Percentiles rank a stretch among this genome's conserved stretches.
These are phyloP conservation scores for Archegozetes longisetosus DNA, from an alignment of 1,140 invertebrate species.

Conservation along the genomic window DNA sequence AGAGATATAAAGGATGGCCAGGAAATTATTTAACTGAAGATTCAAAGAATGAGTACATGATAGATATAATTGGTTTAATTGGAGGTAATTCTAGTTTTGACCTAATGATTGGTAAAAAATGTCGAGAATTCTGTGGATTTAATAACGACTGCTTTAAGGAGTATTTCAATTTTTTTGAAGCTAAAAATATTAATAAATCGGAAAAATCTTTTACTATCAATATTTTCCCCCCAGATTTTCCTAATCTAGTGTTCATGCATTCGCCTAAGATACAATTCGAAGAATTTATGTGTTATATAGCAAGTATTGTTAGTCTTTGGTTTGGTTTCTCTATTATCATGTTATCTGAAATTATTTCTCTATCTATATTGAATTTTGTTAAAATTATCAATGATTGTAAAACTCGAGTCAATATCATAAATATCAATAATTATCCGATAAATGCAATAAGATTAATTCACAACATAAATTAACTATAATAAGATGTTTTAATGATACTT, in stretches of 20 bases:
- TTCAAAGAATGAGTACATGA: not conserved
- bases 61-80: too few species aligned
- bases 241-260: not conserved
- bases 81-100: too few species aligned
- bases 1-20: not conserved
- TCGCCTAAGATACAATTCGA: not conserved
- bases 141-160: conserved; percentile 8
- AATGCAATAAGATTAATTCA: too few species aligned
- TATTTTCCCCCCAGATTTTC: not conserved
- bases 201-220: not conserved
- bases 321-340: not conserved
- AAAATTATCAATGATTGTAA: too few species aligned
- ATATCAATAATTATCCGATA: too few species aligned
- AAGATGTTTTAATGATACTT: too few species aligned
- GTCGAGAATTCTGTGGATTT: not conserved
- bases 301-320: not conserved
- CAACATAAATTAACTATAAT: too few species aligned
- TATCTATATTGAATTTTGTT: too few species aligned
- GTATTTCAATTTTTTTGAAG: not conserved
- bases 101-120: not conserved
- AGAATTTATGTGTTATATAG: not conserved
- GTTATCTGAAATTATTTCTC: too few species aligned
- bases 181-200: not conserved
- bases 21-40: not conserved
- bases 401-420: too few species aligned